Conservation (phyloP, 1,140 invertebrate genomes). For the Zaprionus davidi region DNA sequence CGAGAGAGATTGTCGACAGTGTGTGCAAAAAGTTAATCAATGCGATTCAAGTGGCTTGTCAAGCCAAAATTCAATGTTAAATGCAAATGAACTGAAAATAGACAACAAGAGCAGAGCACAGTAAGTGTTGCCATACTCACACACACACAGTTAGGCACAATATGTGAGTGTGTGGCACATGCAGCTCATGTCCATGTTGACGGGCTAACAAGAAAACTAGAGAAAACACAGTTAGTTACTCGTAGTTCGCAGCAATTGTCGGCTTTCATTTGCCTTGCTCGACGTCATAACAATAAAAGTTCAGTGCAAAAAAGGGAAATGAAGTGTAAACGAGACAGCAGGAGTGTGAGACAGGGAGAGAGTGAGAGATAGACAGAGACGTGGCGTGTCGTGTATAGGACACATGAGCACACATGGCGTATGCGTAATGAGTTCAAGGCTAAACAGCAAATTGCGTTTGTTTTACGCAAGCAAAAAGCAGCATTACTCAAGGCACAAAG, state of each 20-base stretch:
- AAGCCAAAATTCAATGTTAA: constrained; percentile 57
- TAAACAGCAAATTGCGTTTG: constrained; percentile 52
- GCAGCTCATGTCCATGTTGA: constrained; percentile 28
- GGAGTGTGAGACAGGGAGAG: neutral
- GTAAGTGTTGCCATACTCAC: neutral
- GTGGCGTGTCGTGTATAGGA: constrained; percentile 9
- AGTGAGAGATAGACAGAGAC: constrained; percentile 2
- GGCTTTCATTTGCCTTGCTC: constrained; percentile 33
- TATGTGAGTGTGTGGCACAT: constrained; percentile 1
- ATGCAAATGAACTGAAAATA: constrained; percentile 64
- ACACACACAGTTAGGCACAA: neutral
- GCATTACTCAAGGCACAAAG: constrained; percentile 18
- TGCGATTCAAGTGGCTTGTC: constrained; percentile 26
- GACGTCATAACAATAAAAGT: constrained; percentile 76
- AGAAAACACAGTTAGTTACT: constrained; percentile 63
- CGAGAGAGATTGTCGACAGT: neutral
- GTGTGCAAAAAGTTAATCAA: constrained; percentile 43
- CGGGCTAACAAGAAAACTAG: constrained; percentile 53
- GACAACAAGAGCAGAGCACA: constrained; percentile 13
- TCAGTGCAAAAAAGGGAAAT: constrained; percentile 68
- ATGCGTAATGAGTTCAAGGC: constrained; percentile 78
- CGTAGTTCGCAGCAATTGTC: constrained; percentile 63
- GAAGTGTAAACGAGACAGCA: constrained; percentile 42
- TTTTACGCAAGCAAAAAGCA: constrained; percentile 36
- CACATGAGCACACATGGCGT: constrained; percentile 45